Evolutionary conservation across 1,140 invertebrate species (phyloP), one percentile per base, ranked within the genome.

Genomic region (Gonioctena quinquepunctata): DNA sequence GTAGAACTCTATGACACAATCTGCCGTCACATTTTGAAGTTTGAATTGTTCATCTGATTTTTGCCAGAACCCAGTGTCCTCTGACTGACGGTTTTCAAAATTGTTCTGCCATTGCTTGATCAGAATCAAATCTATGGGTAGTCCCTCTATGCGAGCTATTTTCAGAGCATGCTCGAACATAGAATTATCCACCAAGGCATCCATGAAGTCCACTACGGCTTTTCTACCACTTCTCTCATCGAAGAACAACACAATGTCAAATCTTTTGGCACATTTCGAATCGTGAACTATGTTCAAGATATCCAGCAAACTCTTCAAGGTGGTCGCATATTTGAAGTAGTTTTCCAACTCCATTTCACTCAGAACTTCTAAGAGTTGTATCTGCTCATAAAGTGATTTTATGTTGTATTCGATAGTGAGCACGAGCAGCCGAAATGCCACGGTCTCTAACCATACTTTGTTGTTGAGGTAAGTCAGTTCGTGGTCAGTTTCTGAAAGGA

Each of bases 1-100:
- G 18, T 89, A 86, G 81, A 90, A 90, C 73, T 86, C 80, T 7
- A 86, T 85, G 6, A 86, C 86, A 48, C 84, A 80, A 68, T 86
- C 80, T 48, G 86, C 84, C 5, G 83, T 74, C 1, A 90, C 86
- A 1, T 86, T 76, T 28, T 87, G 83, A 66, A 85, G 82, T 75
- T 86, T 84, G 69, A 91, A 89, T 63, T 86, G 84, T 66, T 81
- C 73, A 57, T 89, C 85, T 73, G 88, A 89, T 70, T 86, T 79
- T 8, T 83, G 82, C 83, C 89, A 88, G 77, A 89, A 90, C 1
- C 79, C 74, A 66, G 60, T 75, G 78, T 74, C 26, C 54, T 77
- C 76, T 16, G 78, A 25, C 3, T 75, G 50, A 16, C 80, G 56
- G 49, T 68, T 75, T 65, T 84, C 74, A 66, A 84, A 83, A 76